Base-by-base conservation (phyloP, 1,140 invertebrate species). In the Aphelinus atriplicis region DNA sequence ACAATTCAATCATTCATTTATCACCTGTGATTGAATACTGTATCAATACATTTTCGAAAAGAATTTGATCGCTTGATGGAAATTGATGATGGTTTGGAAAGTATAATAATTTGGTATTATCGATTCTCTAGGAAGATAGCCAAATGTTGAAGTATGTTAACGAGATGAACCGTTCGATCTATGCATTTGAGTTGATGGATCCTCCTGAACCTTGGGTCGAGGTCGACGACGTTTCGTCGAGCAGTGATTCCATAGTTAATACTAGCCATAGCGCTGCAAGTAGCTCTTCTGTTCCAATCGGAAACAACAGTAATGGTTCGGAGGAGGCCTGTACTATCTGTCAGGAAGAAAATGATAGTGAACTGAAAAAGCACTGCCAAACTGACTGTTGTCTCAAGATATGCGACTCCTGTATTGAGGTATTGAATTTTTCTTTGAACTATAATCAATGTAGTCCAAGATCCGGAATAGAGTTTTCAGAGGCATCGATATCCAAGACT, bases 321-420 rank as follows among this genome's bases (percentile, higher is more conserved):
- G 69, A 76, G 7, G 82, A 81, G 4, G 75, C 77, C 3, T 93
- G 92, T 84, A 89, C 87, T 48, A 93, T 93, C 73, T 93, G 92
- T 78, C 83, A 93, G 26, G 92, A 93, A 70, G 92, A 93, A 62
- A 84, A 89, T 61, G 89, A 91, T 43, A 86, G 82, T 26, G 89
- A 91, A 75, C 82, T 93, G 50, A 89, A 90, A 74, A 88, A 88
- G 45, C 92, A 93, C 76, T 83, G 81, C 3, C 86, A 84, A 48
- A 83, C 82, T n/a, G 81, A 68, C 47, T 93, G 92, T 81, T 86
- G 86, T 58, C 90, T 91, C 73, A 84, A 90, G 0, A 88, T 93
- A 58, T 93, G 92, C 81, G 87, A 90, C 69, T 81, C 80, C 48
- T 93, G 92, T 81, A 88, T 92, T 47, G 88, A 91, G 86, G 92